Base-by-base conservation (phyloP, 2,888 invertebrate species). In the Tinea trinotella region DNA sequence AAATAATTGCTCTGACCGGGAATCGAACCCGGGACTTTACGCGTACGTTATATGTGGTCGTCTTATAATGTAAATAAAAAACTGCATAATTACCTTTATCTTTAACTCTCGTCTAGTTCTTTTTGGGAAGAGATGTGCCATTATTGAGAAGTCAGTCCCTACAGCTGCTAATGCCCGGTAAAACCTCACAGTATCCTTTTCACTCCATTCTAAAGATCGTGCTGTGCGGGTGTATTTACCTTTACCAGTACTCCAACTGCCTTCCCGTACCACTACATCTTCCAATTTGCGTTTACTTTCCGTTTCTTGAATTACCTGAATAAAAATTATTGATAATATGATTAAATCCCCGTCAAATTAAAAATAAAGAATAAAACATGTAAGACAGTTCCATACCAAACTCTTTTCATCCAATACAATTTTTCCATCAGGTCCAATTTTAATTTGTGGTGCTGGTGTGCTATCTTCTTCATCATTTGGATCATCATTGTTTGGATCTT, bases 131-230 rank as follows among this genome's bases (percentile, higher is more conserved):
- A 95, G 79, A 52, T 90, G 89, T 57, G 91, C 88, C 95, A 98
- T 97, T 53, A 97, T 78, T 3, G 94, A 90, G 76, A 98, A 98
- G 84, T 98, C 98, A 0, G 97, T 96, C 0, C 98, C 98, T 52
- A 97, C 89, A 6, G 92, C 92, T 62, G 94, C 95, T 7, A 98
- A 78, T 0, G 96, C 96, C 64, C 93, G 90, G 78, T 97, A 98
- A 79, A 98, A 98, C 60, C 93, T 91, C n/a, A 94, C 83, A 0
- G 97, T 97, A 68, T 97, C 96, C 56, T 88, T 87, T 30, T 90
- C 87, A 6, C 81, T 77, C 96, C 96, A 96, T 44, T 93, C 92
- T 54, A 90, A 90, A 0, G 92, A 88, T 48, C 92, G 88, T 60
- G 89, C 87, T 12, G 88, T 86, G 18, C 90, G 89, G 55, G 90